These are phyloP conservation scores for Poecilia latipinna DNA, from an alignment of 2,113 vertebrate genomes.

Conservation along the genomic window DNA sequence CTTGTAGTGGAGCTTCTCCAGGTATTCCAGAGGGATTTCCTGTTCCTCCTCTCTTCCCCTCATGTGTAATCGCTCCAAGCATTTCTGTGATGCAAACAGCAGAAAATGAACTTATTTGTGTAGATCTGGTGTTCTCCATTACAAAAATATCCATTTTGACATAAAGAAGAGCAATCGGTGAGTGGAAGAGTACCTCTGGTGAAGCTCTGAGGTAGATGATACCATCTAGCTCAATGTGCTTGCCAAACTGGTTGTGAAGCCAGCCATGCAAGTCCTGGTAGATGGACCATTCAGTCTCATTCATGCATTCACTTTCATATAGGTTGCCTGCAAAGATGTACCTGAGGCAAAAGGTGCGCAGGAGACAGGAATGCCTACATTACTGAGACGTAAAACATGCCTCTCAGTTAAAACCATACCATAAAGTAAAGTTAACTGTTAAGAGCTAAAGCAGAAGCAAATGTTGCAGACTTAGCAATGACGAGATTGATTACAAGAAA, in stretches of 20 bases:
- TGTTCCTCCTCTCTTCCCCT: slow-evolving; percentile 92
- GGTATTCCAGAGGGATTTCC: slow-evolving; percentile 91
- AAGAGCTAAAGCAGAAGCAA: not conserved
- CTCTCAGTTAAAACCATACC: not conserved
- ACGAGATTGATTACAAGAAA: not conserved
- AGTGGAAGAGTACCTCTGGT: slow-evolving; percentile 83
- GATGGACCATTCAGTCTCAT: slow-evolving; percentile 92
- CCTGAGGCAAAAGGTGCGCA: slow-evolving; percentile 73
- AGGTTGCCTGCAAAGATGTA: slow-evolving; percentile 95
- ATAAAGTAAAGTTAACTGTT: not conserved
- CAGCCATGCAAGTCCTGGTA: slow-evolving; percentile 97
- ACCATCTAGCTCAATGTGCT: slow-evolving; percentile 87
- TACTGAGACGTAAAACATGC: not conserved
- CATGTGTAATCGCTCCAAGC: slow-evolving; percentile 86
- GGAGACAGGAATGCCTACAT: not conserved
- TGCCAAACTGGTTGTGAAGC: slow-evolving; percentile 90
- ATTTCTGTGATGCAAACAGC: slow-evolving; percentile 78
- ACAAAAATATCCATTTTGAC: not conserved
- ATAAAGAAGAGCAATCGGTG: too few species aligned
- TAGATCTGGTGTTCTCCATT: not conserved
- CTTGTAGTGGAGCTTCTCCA: slow-evolving; percentile 94
- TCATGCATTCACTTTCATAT: slow-evolving; percentile 92
- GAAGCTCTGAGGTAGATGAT: slow-evolving; percentile 93
- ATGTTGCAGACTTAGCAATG: too few species aligned
- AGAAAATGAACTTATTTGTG: not conserved